Conservation (phyloP, 2,888 invertebrate species). For the Agrenia bidenticulata region DNA sequence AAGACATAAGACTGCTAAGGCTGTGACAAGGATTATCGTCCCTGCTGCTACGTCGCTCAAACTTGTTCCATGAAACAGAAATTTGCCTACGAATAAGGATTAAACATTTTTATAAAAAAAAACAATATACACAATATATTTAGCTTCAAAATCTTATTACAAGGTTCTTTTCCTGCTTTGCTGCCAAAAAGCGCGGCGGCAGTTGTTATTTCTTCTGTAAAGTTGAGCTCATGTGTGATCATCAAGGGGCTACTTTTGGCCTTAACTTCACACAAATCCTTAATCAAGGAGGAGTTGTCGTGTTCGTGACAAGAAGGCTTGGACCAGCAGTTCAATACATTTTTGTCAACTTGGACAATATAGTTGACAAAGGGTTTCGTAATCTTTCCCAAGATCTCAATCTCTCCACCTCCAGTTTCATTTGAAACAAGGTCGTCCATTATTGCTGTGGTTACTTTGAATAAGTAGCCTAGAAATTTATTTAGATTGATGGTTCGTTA, state of each 20-base stretch:
- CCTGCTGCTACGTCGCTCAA: constrained; percentile 59
- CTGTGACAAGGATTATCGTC: constrained; percentile 57
- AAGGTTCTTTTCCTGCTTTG: no score
- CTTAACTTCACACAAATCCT: no score
- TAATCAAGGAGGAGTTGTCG: constrained; percentile 54
- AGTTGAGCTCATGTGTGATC: no score
- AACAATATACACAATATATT: no score
- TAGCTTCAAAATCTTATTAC: no score
- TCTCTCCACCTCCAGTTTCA: constrained; percentile 51
- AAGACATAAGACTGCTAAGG: constrained; percentile 57
- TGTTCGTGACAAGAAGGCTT: constrained; percentile 54
- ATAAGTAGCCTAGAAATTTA: constrained; percentile 54
- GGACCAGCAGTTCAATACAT: constrained; percentile 56
- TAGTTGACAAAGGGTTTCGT: constrained; percentile 58
- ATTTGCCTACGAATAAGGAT: constrained; percentile 54
- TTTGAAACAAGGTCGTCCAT: constrained; percentile 53
- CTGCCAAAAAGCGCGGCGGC: no score
- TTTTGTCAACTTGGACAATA: constrained; percentile 56
- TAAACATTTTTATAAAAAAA: no score
- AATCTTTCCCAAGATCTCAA: constrained; percentile 56
- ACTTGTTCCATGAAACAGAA: constrained; percentile 51
- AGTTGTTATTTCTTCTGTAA: no score
- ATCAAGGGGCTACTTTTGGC: background rate
- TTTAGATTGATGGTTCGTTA: background rate
- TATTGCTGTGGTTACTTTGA: constrained; percentile 55